These are phyloP conservation scores for Pristionchus exspectatus DNA, from an alignment of 2,888 invertebrate genomes.

Conservation along the genomic window DNA sequence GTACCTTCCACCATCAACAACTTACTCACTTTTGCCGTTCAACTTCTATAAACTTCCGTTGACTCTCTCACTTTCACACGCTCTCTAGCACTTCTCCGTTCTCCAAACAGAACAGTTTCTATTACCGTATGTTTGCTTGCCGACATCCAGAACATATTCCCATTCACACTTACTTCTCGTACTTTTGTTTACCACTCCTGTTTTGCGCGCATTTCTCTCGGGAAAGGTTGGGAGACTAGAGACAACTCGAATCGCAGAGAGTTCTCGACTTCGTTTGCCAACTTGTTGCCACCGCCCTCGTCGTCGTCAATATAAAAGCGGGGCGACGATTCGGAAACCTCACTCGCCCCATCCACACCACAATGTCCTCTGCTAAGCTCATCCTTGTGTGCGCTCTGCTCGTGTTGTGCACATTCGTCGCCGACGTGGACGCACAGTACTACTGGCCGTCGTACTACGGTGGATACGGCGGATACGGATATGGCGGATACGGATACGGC, in stretches of 20 bases:
- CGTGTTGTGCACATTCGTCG: constrained; percentile 59
- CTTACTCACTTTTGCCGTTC: constrained; percentile 3
- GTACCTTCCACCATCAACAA: neutral
- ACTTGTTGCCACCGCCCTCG: constrained; percentile 29
- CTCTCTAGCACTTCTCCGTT: neutral
- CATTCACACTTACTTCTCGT: constrained; percentile 22
- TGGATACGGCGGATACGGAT: constrained; percentile 56
- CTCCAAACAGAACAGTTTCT: constrained; percentile 17
- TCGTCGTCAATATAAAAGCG: neutral
- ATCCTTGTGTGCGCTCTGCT: constrained; percentile 60
- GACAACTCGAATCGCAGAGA: neutral
- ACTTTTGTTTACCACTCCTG: constrained; percentile 1
- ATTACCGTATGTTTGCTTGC: neutral
- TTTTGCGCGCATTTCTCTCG: neutral
- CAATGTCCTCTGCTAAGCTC: constrained; percentile 22
- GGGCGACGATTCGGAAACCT: constrained; percentile 28
- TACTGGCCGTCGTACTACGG: constrained; percentile 56
- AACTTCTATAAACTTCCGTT: neutral
- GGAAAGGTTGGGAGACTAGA: neutral
- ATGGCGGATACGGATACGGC: constrained; percentile 58
- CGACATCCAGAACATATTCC: neutral
- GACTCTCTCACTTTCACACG: neutral
- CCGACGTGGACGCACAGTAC: constrained; percentile 60
- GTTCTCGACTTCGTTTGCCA: neutral
- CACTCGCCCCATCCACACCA: neutral